Percentiles rank a stretch among this genome's conserved stretches.
Conservation (phyloP, 2,113 vertebrate genomes). For the Eulacestoma nigropectus region DNA sequence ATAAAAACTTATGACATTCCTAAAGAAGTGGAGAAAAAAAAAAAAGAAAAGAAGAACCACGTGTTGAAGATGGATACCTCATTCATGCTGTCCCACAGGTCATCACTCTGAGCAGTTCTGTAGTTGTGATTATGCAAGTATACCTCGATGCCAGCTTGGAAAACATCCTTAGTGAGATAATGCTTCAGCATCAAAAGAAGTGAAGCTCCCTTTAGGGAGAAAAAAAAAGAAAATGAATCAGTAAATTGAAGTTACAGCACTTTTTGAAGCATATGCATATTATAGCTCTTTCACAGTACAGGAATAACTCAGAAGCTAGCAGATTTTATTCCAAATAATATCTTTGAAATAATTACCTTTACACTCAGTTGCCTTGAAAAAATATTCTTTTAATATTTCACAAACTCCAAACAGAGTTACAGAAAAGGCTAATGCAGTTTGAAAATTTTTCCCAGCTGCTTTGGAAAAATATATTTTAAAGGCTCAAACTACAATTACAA, state of each 20-base stretch:
- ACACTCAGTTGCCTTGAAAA: background rate
- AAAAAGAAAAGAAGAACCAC: background rate
- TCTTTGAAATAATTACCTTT: background rate
- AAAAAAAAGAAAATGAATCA: background rate
- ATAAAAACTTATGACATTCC: background rate
- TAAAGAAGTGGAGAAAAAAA: background rate
- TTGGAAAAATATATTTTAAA: background rate
- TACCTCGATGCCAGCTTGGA: conserved; percentile 80
- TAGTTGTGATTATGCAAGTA: conserved; percentile 82
- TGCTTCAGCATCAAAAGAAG: conserved; percentile 90
- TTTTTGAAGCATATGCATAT: background rate
- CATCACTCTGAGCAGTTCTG: conserved; percentile 77
- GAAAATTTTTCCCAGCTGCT: background rate
- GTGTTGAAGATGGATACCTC: conserved; percentile 67
- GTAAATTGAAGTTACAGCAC: background rate
- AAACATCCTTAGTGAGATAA: conserved; percentile 78
- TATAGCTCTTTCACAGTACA: background rate
- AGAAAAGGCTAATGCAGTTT: background rate
- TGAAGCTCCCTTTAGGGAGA: conserved; percentile 80
- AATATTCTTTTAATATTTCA: background rate
- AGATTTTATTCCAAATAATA: background rate
- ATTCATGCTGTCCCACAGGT: conserved; percentile 90
- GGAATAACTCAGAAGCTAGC: background rate
- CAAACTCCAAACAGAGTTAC: background rate
- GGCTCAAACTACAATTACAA: background rate